Conservation (phyloP, 2,888 invertebrate species). For the Philereme transversata region DNA sequence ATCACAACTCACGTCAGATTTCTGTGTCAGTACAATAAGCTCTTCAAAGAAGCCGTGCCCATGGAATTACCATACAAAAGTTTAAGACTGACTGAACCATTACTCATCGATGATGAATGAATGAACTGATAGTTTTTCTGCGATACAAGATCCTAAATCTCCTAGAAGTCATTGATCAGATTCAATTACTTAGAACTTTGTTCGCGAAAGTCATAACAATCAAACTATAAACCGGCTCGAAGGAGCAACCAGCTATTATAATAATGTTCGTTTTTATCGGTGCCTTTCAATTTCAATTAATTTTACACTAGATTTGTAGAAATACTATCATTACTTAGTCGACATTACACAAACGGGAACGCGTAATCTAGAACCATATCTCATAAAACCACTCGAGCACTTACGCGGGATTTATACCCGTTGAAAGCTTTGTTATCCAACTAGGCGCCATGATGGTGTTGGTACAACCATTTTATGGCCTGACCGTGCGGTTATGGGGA, state of each 20-base stretch:
- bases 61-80: conserved; percentile 26
- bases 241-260: not conserved
- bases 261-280: not conserved
- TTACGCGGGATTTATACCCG: conserved; percentile 23
- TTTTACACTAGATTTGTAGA: not conserved
- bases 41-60: conserved; percentile 21
- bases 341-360: conserved; percentile 13
- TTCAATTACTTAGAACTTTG: not conserved
- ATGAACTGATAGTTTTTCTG: conserved; percentile 5
- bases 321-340: not conserved
- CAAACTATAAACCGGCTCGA: not conserved
- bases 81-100: conserved; percentile 10
- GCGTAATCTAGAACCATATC: conserved; percentile 16
- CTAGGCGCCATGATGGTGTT: conserved; percentile 38
- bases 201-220: not conserved
- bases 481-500: conserved; percentile 43
- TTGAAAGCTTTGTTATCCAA: conserved; percentile 36
- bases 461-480: conserved; percentile 42
- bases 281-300: not conserved
- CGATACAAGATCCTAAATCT: not conserved
- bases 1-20: conserved; percentile 4
- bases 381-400: conserved; percentile 23
- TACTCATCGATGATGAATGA: conserved; percentile 3
- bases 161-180: conserved; percentile 1
- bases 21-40: conserved; percentile 21